Evolutionary conservation across 2,113 vertebrate genomes (phyloP), one percentile per base, ranked within the genome.

Genomic region (Aptenodytes forsteri): DNA sequence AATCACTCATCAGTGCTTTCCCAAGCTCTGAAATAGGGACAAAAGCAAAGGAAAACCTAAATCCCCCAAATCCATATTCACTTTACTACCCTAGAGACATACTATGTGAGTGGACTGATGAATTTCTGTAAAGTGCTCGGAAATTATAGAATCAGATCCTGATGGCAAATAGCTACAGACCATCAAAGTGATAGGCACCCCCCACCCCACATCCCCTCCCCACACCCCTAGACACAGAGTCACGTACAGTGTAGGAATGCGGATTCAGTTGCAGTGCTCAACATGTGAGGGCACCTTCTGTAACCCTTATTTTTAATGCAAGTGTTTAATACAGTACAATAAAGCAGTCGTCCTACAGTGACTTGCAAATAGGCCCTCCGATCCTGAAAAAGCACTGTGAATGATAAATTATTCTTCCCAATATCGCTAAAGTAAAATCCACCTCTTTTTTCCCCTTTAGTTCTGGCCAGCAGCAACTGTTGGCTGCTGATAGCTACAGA

Each of bases 401-500:
- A 89, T 85, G 93, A 96, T 83, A 91, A 80, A 96, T 86, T n/a
- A 55, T 94, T 83, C 84, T 67, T 93, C 54, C 40, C 58, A 77
- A 70, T 88, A 91, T 23, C 2, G 2, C 71, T 71, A 32, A 93
- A 90, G 67, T 62, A 89, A 97, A 93, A 95, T 59, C 42, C 47
- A 70, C 47, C 82, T 93, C 66, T 86, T 95, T 95, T 96, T 95
- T 83, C 58, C 85, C 73, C 65, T 89, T 91, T 79, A 86, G 87
- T 76, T 96, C 75, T 88, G 73, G 70, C 87, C 94, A 96, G 89
- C 66, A 95, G 95, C 93, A 93, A 96, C 87, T 96, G 95, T 59
- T 96, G 84, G 50, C 82, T 91, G 87, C 94, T 96, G 96, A 97
- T 97, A 97, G 87, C 94, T 78, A 80, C 75, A 87, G 84, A 77